Percentiles rank a stretch among this genome's conserved stretches.
Conservation (phyloP, 2,888 invertebrate species). For the Horisme vitalbata region DNA sequence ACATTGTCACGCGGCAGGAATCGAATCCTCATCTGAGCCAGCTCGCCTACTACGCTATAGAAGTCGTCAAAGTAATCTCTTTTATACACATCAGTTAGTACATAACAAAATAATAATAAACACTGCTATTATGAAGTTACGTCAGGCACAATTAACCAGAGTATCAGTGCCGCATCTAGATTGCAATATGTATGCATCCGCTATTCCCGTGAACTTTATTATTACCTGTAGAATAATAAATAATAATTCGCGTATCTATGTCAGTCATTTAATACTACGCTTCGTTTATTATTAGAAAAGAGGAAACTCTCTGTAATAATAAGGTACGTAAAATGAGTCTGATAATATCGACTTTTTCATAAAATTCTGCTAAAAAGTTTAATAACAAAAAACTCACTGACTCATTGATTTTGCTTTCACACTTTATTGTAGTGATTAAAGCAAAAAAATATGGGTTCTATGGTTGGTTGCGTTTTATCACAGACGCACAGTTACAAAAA, state of each 20-base stretch:
- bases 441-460: neutral
- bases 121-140: conserved; percentile 2
- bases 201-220: conserved; percentile 50
- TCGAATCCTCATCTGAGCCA: too few relatives aligned
- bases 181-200: conserved; percentile 75
- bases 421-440: neutral
- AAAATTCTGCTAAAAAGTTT: too few relatives aligned
- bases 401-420: too few relatives aligned
- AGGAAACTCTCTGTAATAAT: too few relatives aligned
- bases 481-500: conserved; percentile 9
- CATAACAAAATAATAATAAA: conserved; percentile 8
- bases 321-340: too few relatives aligned
- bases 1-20: too few relatives aligned
- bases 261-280: conserved; percentile 1
- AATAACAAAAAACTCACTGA: too few relatives aligned
- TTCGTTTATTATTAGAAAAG: neutral
- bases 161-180: conserved; percentile 73
- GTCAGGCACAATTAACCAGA: conserved; percentile 64
- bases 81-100: conserved; percentile 3
- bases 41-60: too few relatives aligned
- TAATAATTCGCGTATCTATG: conserved; percentile 25
- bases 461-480: conserved; percentile 6
- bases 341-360: too few relatives aligned
- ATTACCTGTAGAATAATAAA: conserved; percentile 35
- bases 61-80: neutral